Percentiles rank a stretch among this genome's conserved stretches.
Evolutionary conservation across 2,797 vertebrate genomes (phyloP).

Genomic region (Cynopterus sphinx): DNA sequence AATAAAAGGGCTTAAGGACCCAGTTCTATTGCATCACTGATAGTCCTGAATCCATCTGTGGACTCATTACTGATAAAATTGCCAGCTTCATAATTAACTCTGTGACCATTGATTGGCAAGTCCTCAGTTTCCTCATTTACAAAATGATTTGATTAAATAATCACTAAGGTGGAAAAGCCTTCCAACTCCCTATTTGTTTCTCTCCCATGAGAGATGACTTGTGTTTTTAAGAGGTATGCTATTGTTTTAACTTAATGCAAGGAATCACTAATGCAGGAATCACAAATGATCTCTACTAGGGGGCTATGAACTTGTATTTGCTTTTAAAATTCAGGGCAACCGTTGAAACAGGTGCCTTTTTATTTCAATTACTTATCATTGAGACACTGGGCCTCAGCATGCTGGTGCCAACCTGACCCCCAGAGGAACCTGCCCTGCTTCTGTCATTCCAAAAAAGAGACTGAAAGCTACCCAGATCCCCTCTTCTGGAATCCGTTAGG

Average conservation of each 20-base stretch:
- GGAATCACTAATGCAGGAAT: neutral
- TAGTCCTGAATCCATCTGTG: slow-evolving; percentile 2
- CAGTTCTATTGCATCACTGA: neutral
- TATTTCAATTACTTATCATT: slow-evolving; percentile 73
- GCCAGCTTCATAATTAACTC: slow-evolving; percentile 30
- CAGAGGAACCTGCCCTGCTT: slow-evolving; percentile 75
- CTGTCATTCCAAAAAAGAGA: slow-evolving; percentile 72
- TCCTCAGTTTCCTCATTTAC: slow-evolving; percentile 61
- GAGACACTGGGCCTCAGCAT: neutral
- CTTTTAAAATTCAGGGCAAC: slow-evolving; percentile 66
- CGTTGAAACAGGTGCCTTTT: slow-evolving; percentile 79
- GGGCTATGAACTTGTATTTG: neutral
- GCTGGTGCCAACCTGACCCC: slow-evolving; percentile 52
- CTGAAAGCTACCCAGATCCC: slow-evolving; percentile 73
- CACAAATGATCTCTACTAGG: slow-evolving; percentile 15
- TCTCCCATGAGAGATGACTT: neutral
- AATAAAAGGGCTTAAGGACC: neutral
- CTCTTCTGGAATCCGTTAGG: slow-evolving; percentile 66
- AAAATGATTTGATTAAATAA: slow-evolving; percentile 49
- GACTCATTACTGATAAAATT: slow-evolving; percentile 36
- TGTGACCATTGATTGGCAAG: slow-evolving; percentile 30
- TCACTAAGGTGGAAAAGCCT: slow-evolving; percentile 43
- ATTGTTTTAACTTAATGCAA: neutral
- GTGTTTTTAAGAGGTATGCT: slow-evolving; percentile 2
- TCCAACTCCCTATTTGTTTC: neutral